Conservation (phyloP, 2,888 invertebrate genomes). For the Drosophila longiperda region DNA sequence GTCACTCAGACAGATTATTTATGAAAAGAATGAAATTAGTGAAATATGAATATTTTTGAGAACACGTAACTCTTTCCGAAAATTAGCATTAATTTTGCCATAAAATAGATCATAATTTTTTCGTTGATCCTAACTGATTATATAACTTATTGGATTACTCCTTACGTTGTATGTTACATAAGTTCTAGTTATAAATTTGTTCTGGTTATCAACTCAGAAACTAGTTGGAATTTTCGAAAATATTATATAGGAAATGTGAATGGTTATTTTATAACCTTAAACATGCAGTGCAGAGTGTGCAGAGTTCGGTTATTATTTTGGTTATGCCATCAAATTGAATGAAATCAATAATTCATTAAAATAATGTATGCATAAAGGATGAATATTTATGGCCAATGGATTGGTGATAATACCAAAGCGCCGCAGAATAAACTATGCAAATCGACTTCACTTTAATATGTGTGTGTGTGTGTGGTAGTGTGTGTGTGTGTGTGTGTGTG, state of each 20-base stretch:
- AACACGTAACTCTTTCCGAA: not conserved
- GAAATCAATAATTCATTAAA: conserved; percentile 79
- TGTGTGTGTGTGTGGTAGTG: not conserved
- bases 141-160: not conserved
- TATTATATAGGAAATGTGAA: not conserved
- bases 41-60: too few species aligned
- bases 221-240: not conserved
- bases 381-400: conserved; percentile 71
- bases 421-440: conserved; percentile 47
- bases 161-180: not conserved
- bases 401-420: conserved; percentile 31
- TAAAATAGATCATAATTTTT: too few species aligned
- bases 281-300: conserved; percentile 13
- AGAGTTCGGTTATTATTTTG: not conserved
- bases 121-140: not conserved
- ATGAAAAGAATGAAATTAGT: not conserved
- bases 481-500: not conserved
- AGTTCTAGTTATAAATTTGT: not conserved
- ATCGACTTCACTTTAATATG: conserved; percentile 15
- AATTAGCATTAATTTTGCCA: not conserved
- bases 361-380: conserved; percentile 75
- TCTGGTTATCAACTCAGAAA: not conserved
- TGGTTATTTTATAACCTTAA: not conserved
- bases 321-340: conserved; percentile 47
- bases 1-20: not conserved